Conservation (phyloP, 2,888 invertebrate genomes). For the Phyllotreta striolata region DNA sequence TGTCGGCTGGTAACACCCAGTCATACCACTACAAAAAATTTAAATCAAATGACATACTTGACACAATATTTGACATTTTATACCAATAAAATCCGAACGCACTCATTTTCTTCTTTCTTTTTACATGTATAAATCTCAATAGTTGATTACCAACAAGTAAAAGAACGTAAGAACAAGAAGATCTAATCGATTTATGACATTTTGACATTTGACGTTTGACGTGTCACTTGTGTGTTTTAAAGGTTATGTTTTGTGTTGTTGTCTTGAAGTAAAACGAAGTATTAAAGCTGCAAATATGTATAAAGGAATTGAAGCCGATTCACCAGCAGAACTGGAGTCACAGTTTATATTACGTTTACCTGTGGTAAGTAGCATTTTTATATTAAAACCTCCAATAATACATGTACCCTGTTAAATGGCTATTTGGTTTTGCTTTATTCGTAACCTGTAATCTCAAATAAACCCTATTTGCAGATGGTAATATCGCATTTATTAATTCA, state of each 20-base stretch:
- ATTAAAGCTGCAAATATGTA: slow-evolving; percentile 24
- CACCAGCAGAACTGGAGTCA: slow-evolving; percentile 56
- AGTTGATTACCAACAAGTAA: too few relatives aligned
- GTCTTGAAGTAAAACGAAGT: background rate
- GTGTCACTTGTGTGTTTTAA: too few relatives aligned
- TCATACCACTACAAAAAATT: background rate
- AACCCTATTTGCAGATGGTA: too few relatives aligned
- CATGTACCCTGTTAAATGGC: too few relatives aligned
- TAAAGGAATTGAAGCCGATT: slow-evolving; percentile 36
- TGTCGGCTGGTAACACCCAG: slow-evolving; percentile 4
- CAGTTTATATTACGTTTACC: slow-evolving; percentile 58
- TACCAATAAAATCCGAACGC: background rate
- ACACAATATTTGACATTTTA: slow-evolving; percentile 8
- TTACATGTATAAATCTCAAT: too few relatives aligned
- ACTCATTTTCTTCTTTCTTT: too few relatives aligned
- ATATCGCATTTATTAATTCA: too few relatives aligned
- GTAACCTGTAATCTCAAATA: background rate
- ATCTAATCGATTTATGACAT: too few relatives aligned
- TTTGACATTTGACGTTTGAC: too few relatives aligned
- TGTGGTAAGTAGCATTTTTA: slow-evolving; percentile 42
- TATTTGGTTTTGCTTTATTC: background rate
- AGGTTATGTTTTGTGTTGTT: background rate
- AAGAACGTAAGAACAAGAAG: too few relatives aligned
- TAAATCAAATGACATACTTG: too few relatives aligned
- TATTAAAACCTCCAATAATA: too few relatives aligned